Base-by-base conservation (phyloP, 2,888 invertebrate species). In the Philonicus albiceps region DNA sequence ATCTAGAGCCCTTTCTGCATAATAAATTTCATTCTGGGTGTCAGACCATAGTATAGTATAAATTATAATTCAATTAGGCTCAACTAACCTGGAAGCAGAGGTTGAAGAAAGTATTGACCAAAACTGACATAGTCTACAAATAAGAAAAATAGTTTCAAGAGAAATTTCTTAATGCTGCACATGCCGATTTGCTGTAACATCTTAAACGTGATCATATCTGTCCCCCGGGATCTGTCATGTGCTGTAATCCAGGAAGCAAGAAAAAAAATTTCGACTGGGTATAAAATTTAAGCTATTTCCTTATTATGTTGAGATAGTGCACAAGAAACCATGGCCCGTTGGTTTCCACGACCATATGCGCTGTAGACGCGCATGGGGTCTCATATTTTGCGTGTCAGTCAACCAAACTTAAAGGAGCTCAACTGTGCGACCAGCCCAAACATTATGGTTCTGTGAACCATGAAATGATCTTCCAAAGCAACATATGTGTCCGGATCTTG, bases 371-470 rank as follows among this genome's bases (percentile, higher is more conserved):
- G 34, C 64, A 16, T 27, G 43, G 31, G n/a, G 81, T 64, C 19
- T 64, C 34, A 19, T 85, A 75, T 85, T 85, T 85, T 85, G 85
- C 85, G 53, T 85, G 85, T 75, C 55, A 49, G n/a, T 75, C 22
- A 74, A 75, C 53, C 31, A 53, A 64, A 75, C 43, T 84, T 84
- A 16, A 73, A 53, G 34, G 49, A 85, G 53, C 53, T 75, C 37
- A 31, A 19, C 53, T 49, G 73, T 49, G 53, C 53, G 40, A 64
- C 22, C 49, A 85, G 75, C 72, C 73, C 84, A 85, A 80, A 85
- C 87, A 87, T 87, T 86, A 86, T 86, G 86, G 76, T 75, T 83
- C 85, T 76, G 49, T 87, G 87, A 86, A 87, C 86, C 87, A 87
- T 87, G 87, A 87, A 87, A 87, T 87, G 85, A 85, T 87, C 87